phyloP scores from a whole-genome alignment of 2,797 vertebrate species.

The Eospalax fontanierii region DNA sequence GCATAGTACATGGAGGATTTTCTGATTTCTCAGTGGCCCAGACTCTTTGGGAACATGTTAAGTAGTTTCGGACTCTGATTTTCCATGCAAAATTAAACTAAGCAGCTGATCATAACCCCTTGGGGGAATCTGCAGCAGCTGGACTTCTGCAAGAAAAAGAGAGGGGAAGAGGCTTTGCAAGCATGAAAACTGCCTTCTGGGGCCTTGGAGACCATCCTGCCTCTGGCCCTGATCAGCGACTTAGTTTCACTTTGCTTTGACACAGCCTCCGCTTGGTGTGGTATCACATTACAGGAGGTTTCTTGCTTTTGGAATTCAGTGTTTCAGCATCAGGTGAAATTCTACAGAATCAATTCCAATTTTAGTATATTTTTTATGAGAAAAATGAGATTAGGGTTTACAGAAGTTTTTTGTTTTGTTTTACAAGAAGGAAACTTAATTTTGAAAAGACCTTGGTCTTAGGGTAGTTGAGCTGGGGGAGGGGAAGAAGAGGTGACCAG shows the following conservation, averaged over 20 bases:
- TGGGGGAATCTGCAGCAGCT: constrained; percentile 69
- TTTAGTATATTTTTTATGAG: constrained; percentile 52
- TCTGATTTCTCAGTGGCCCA: constrained; percentile 57
- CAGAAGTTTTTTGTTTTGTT: constrained; percentile 53
- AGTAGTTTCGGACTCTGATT: constrained; percentile 70
- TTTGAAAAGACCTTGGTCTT: constrained; percentile 60
- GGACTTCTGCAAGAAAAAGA: constrained; percentile 14
- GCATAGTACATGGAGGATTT: constrained; percentile 9
- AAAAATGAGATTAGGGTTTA: constrained; percentile 63
- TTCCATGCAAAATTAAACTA: constrained; percentile 79
- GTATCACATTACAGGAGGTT: constrained; percentile 18
- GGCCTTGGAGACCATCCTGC: not conserved
- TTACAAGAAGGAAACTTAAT: constrained; percentile 42
- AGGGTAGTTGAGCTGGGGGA: not conserved
- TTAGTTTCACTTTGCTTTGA: constrained; percentile 67
- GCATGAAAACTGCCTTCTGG: constrained; percentile 3
- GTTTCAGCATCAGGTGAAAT: constrained; percentile 55
- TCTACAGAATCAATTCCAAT: constrained; percentile 50
- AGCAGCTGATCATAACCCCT: constrained; percentile 74
- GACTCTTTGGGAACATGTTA: constrained; percentile 69
- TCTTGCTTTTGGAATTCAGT: constrained; percentile 72
- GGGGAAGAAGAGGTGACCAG: constrained; percentile 61
- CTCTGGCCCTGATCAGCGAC: constrained; percentile 28
- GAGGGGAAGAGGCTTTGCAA: not conserved
- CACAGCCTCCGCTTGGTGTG: constrained; percentile 15